These are phyloP conservation scores for Chaitophorus viminalis DNA, from an alignment of 2,888 invertebrate species.

Conservation along the genomic window DNA sequence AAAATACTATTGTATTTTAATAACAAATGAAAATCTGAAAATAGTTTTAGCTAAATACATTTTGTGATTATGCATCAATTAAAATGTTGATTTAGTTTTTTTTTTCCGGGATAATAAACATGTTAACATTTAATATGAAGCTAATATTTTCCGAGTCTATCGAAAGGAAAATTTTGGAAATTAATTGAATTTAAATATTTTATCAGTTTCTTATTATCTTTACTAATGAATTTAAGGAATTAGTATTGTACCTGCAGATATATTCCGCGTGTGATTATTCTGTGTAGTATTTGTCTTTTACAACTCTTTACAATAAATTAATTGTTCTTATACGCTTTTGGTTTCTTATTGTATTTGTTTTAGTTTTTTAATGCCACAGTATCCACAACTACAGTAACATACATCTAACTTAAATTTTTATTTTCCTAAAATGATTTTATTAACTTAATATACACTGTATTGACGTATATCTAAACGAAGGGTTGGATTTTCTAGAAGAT, in stretches of 20 bases:
- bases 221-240: not conserved
- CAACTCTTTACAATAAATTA: not conserved
- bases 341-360: too few species aligned
- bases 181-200: not conserved
- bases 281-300: not conserved
- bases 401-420: too few species aligned
- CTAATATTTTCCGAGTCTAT: not conserved
- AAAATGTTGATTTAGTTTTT: not conserved
- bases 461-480: too few species aligned
- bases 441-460: too few species aligned
- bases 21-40: not conserved
- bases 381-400: too few species aligned
- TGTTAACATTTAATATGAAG: not conserved
- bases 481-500: too few species aligned
- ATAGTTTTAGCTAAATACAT: not conserved
- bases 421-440: too few species aligned
- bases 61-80: not conserved
- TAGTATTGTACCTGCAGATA: not conserved
- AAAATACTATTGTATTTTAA: not conserved
- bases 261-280: not conserved
- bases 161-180: not conserved
- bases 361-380: too few species aligned
- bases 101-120: not conserved
- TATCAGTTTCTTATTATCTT: not conserved
- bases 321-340: not conserved